Percentiles rank a stretch among this genome's conserved stretches.
Evolutionary conservation across 1,140 invertebrate species (phyloP).

Genomic region (Augochlora pura): DNA sequence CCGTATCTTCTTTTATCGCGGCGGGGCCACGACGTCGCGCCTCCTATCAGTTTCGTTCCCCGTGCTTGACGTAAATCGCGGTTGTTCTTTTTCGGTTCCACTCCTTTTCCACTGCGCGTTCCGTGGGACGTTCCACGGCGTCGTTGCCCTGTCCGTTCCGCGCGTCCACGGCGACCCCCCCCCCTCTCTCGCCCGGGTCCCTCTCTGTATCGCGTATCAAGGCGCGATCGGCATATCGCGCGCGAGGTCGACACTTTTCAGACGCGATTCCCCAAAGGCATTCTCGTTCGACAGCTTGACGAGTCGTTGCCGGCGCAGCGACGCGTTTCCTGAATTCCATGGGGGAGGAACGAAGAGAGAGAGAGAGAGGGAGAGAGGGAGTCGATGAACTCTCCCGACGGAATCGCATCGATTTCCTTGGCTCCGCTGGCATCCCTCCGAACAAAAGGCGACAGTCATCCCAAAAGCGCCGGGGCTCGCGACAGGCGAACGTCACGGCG

Average conservation of each 20-base stretch:
- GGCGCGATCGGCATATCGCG: constrained; percentile 15
- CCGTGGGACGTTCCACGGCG: constrained; percentile 6
- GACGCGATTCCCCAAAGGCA: background rate
- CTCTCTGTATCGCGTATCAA: background rate
- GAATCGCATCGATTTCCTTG: background rate
- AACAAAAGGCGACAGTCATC: too few species aligned
- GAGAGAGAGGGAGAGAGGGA: too few species aligned
- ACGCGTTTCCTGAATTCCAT: background rate
- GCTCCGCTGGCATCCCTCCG: too few species aligned
- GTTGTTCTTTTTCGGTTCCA: constrained; percentile 41
- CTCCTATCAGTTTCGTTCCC: constrained; percentile 43
- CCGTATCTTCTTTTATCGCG: constrained; percentile 56
- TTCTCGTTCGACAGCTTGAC: background rate
- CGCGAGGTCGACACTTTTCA: background rate
- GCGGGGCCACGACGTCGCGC: constrained; percentile 37
- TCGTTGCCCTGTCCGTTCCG: too few species aligned
- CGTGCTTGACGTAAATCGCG: constrained; percentile 36
- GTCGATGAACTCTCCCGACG: background rate
- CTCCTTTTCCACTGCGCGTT: constrained; percentile 26
- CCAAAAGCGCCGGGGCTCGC: too few species aligned
- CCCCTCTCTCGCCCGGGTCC: background rate
- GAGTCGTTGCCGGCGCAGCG: background rate
- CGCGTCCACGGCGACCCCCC: too few species aligned
- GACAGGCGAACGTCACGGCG: too few species aligned
- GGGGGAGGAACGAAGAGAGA: too few species aligned